These are phyloP conservation scores for Hylaeus volcanicus DNA, from an alignment of 1,140 invertebrate species.

Conservation along the genomic window DNA sequence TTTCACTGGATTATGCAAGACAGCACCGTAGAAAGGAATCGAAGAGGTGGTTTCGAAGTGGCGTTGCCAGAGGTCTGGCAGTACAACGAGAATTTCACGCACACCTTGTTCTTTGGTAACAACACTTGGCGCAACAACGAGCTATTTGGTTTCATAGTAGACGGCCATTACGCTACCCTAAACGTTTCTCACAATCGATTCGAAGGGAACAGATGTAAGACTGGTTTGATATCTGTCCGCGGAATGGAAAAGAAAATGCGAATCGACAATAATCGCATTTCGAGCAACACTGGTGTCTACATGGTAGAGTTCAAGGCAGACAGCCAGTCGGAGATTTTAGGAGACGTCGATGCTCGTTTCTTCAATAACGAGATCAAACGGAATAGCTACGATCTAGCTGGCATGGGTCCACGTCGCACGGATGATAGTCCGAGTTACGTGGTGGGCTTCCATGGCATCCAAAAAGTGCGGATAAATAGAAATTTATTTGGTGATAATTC, in stretches of 20 bases:
- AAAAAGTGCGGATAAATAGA: conserved; percentile 93
- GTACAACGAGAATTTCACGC: conserved; percentile 96
- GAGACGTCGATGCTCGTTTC: conserved; percentile 90
- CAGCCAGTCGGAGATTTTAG: conserved; percentile 96
- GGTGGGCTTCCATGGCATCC: conserved; percentile 95
- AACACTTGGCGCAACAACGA: conserved; percentile 92
- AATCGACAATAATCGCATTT: conserved; percentile 89
- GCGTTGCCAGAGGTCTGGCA: conserved; percentile 96
- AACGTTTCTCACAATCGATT: conserved; percentile 94
- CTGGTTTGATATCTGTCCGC: conserved; percentile 90
- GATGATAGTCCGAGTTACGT: conserved; percentile 88
- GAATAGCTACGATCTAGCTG: conserved; percentile 81
- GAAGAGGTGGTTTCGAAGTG: conserved; percentile 90
- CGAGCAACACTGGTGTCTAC: conserved; percentile 90
- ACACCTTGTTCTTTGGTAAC: conserved; percentile 92
- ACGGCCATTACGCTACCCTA: conserved; percentile 94
- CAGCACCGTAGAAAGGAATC: conserved; percentile 92
- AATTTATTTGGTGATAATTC: conserved; percentile 95
- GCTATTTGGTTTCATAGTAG: conserved; percentile 91
- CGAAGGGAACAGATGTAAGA: conserved; percentile 90
- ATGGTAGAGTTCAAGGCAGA: conserved; percentile 94
- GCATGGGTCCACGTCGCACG: conserved; percentile 75
- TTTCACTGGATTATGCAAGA: conserved; percentile 96
- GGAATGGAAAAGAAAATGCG: conserved; percentile 98
- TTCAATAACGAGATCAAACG: conserved; percentile 88